phyloP scores from a whole-genome alignment of 2,888 invertebrate species.

The Agrochola lychnidis region DNA sequence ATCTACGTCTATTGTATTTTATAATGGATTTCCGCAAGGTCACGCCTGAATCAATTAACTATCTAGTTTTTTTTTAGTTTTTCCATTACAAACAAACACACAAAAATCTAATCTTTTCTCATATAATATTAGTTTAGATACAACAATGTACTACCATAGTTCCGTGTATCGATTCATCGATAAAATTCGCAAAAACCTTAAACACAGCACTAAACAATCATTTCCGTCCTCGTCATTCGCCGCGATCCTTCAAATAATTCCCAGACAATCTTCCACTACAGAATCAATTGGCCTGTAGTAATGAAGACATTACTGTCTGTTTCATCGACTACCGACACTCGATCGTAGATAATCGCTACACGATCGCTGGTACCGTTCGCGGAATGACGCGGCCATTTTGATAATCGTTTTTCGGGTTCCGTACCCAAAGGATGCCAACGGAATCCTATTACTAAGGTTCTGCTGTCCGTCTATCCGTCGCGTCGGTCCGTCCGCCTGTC shows the following conservation, averaged over 20 bases:
- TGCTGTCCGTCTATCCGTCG: neutral
- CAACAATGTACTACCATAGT: too few species aligned
- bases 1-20: too few species aligned
- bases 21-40: too few species aligned
- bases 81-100: too few species aligned
- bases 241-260: constrained; percentile 59
- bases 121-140: too few species aligned
- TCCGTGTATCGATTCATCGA: neutral
- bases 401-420: constrained; percentile 26
- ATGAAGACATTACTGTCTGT: constrained; percentile 86
- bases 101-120: too few species aligned
- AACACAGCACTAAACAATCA: constrained; percentile 25
- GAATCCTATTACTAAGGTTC: neutral
- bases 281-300: constrained; percentile 83
- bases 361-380: constrained; percentile 74
- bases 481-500: neutral
- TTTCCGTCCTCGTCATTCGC: constrained; percentile 38
- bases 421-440: neutral
- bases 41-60: too few species aligned
- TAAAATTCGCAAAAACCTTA: constrained; percentile 10
- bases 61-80: too few species aligned
- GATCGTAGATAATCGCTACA: constrained; percentile 79
- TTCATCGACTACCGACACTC: constrained; percentile 77
- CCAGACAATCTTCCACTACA: constrained; percentile 57
- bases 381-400: constrained; percentile 66